phyloP scores from a whole-genome alignment of 2,113 vertebrate species.

The Brachyhypopomus gauderio region DNA sequence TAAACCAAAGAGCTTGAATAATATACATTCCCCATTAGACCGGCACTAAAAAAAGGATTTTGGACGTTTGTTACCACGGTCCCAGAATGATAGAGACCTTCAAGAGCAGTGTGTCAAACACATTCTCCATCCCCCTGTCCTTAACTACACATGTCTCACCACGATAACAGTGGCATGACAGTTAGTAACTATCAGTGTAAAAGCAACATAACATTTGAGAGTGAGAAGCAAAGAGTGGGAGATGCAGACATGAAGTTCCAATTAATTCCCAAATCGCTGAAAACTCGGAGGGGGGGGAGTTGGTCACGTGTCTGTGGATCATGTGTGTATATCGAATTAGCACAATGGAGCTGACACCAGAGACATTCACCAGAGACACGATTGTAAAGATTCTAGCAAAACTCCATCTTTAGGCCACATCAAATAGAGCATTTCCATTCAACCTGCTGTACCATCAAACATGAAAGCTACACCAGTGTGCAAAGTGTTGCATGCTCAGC shows the following conservation, averaged over 20 bases:
- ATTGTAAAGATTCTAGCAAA: no score
- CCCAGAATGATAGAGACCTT: not conserved
- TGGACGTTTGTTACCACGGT: not conserved
- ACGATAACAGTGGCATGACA: not conserved
- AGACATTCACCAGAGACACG: no score
- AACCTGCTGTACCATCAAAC: no score
- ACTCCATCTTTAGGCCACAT: no score
- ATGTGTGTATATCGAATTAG: no score
- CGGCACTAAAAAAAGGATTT: not conserved
- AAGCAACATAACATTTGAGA: slow-evolving; percentile 22
- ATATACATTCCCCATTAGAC: not conserved
- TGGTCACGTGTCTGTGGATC: no score
- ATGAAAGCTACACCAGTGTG: no score
- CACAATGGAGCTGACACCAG: no score
- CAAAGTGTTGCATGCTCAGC: not conserved
- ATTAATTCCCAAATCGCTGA: slow-evolving; percentile 18
- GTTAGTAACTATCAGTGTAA: slow-evolving; percentile 33
- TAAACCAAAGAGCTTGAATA: not conserved
- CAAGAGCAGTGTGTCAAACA: slow-evolving; percentile 15
- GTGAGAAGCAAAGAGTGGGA: slow-evolving; percentile 30
- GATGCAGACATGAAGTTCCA: slow-evolving; percentile 25
- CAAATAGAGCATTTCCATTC: no score
- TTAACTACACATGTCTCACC: not conserved
- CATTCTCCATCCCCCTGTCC: not conserved
- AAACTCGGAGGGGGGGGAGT: no score